Base-by-base conservation (phyloP, 2,888 invertebrate genomes). In the Zhengitettix transpicula region DNA sequence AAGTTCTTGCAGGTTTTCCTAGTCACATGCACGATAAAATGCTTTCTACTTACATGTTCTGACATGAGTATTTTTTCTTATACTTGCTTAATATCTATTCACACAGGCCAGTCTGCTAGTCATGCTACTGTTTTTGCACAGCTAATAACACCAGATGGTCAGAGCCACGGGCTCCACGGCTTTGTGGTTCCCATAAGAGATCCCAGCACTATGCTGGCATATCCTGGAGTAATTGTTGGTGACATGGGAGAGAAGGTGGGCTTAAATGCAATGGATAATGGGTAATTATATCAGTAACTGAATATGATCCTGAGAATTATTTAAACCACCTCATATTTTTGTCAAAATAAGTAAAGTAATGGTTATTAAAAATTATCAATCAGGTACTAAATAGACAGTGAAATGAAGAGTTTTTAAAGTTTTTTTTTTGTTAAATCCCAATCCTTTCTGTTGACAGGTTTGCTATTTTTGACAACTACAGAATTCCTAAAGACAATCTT, bases 211-310 rank as follows among this genome's bases (percentile, higher is more conserved):
- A 71, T 89, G 68, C 69, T 80, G 58, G 81, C 90, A 0, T 82
- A 76, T 68, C 83, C 89, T 0, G 93, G 94, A 0, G 81, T 97
- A 1, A 81, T 79, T 0, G 87, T 95, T 0, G 95, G 95, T 0
- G 96, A 97, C 71, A 81, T 97, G 75, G 97, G 97, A 0, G 88
- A 89, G 71, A 97, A 97, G 74, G 78, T 90, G 52, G 95, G 90
- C 0, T 78, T 93, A 10, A 92, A 96, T 72, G 95, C 93, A 3
- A 74, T 96, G 52, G 97, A 97, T 71, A 97, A 97, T 76, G 97
- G 97, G 88, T 89, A 69, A 28, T 28, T 28, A 28, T 28, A 28
- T 28, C 28, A 28, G 28, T 28, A 28, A 28, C 7, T 28, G 28
- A 28, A 28, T 28, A 28, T 28, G 28, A 7, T 28, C 28, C 28